Percentiles rank a stretch among this genome's conserved stretches.
These are phyloP conservation scores for Torymus texanus DNA, from an alignment of 2,888 invertebrate species.

Conservation along the genomic window DNA sequence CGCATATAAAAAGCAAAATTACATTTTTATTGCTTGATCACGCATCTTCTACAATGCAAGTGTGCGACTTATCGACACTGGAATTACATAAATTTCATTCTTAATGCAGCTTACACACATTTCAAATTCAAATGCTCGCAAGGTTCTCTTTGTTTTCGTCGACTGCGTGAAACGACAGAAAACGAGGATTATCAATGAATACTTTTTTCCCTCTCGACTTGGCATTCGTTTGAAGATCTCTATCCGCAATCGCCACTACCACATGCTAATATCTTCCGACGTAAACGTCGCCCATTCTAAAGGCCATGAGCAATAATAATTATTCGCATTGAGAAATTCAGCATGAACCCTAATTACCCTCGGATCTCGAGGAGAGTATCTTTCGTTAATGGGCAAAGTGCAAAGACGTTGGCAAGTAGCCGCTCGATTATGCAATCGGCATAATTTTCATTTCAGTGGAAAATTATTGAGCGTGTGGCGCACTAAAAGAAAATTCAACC, in stretches of 20 bases:
- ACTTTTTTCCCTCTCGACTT: neutral
- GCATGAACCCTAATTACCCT: conserved; percentile 33
- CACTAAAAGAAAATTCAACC: conserved; percentile 2
- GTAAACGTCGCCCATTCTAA: neutral
- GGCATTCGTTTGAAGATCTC: conserved; percentile 11
- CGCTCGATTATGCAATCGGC: conserved; percentile 59
- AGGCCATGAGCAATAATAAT: conserved; percentile 14
- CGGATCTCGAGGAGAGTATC: no score
- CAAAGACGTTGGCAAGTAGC: conserved; percentile 25
- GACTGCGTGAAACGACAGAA: neutral
- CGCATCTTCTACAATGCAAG: neutral
- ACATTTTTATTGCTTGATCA: neutral
- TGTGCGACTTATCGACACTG: neutral
- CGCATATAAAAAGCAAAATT: no score
- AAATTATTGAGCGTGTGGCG: conserved; percentile 42
- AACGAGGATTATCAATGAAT: conserved; percentile 24
- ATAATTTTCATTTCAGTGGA: conserved; percentile 59
- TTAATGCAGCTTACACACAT: neutral
- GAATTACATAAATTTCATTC: conserved; percentile 20
- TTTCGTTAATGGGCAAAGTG: neutral
- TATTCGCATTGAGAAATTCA: conserved; percentile 45
- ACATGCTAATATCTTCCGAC: neutral
- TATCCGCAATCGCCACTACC: neutral
- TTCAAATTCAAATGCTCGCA: conserved; percentile 24
- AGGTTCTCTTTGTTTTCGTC: conserved; percentile 24